A percentile compares a stretch with the other conserved stretches of the same genome.
Conservation (phyloP, 2,113 vertebrate species). For the Dicerorhinus sumatrensis region DNA sequence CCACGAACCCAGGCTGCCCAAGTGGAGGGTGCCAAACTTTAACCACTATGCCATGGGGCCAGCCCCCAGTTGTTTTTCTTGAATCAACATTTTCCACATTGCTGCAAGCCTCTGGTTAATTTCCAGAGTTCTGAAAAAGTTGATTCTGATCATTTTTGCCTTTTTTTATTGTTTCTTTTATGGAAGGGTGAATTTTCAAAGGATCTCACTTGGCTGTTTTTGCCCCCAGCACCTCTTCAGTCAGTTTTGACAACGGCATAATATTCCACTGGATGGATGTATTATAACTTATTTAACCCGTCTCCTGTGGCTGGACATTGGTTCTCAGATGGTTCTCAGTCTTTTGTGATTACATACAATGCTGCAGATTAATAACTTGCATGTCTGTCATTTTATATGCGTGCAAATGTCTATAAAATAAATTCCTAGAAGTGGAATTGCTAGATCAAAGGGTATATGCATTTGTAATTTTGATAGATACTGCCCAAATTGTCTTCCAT, state of each 20-base stretch:
- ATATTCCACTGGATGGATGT: not conserved
- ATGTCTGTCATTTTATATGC: not conserved
- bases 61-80: not conserved
- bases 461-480: not conserved
- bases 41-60: too few species aligned
- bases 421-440: not conserved
- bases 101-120: not conserved
- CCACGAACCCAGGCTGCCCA: too few species aligned
- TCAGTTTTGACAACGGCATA: not conserved
- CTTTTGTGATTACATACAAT: not conserved
- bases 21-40: too few species aligned
- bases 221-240: fast-evolving
- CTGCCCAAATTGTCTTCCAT: not conserved
- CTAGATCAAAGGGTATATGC: not conserved
- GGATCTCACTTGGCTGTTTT: not conserved
- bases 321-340: not conserved
- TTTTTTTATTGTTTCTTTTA: not conserved
- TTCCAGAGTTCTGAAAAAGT: not conserved
- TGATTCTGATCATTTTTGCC: not conserved
- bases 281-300: not conserved
- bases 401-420: not conserved
- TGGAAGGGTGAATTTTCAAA: not conserved
- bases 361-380: not conserved
- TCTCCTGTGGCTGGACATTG: not conserved
- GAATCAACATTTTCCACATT: not conserved